A percentile compares a stretch with the other conserved stretches of the same genome.
Conservation (phyloP, 2,113 vertebrate genomes). For the Xenus cinereus region DNA sequence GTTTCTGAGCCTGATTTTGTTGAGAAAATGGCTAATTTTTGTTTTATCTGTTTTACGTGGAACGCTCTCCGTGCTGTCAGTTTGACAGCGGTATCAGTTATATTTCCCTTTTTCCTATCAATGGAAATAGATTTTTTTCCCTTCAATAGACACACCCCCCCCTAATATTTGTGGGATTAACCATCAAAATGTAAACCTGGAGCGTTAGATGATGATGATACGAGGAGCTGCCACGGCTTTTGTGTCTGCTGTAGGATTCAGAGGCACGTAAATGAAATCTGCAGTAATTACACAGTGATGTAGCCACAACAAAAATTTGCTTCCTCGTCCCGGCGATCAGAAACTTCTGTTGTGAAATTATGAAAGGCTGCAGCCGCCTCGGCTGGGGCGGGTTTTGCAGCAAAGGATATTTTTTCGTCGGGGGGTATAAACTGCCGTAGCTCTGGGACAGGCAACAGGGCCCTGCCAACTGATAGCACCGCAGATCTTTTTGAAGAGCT, state of each 20-base stretch:
- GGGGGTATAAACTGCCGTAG: neutral
- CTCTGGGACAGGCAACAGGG: conserved; percentile 47
- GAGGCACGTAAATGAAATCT: neutral
- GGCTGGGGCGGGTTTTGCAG: neutral
- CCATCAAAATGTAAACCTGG: neutral
- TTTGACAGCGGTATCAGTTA: neutral
- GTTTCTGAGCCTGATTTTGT: neutral
- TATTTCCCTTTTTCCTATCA: neutral
- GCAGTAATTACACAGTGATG: neutral
- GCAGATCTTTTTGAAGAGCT: conserved; percentile 51
- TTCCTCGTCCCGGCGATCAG: neutral
- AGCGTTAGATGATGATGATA: neutral
- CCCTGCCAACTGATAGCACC: neutral
- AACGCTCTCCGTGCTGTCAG: neutral
- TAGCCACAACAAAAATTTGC: conserved; percentile 30
- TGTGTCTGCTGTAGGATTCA: neutral
- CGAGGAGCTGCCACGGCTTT: neutral
- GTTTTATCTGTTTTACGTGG: neutral
- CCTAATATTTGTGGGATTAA: neutral
- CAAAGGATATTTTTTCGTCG: neutral
- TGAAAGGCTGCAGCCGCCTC: conserved; percentile 17
- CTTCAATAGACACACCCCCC: neutral
- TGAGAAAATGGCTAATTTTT: neutral
- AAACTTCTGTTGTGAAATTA: neutral
- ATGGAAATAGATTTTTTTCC: neutral